Conservation (phyloP, 1,140 invertebrate species). For the Leptonema lineaticorne region DNA sequence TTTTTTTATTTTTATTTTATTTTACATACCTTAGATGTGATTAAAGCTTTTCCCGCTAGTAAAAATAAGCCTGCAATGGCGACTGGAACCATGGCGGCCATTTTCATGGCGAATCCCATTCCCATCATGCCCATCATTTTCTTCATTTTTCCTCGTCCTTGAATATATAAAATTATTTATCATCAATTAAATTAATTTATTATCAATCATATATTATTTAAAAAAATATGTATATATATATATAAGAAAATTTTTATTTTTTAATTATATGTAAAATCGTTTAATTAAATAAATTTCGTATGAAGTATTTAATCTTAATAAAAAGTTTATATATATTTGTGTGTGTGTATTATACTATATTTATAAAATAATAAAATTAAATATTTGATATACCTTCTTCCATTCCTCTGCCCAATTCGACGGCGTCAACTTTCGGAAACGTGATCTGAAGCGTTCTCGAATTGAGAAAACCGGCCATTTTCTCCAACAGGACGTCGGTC, state of each 20-base stretch:
- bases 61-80: conserved; percentile 74
- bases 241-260: neutral
- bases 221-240: too few species aligned
- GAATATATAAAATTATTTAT: conserved; percentile 42
- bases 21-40: conserved; percentile 64
- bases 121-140: conserved; percentile 83
- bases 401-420: conserved; percentile 66
- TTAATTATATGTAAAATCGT: neutral
- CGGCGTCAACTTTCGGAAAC: conserved; percentile 67
- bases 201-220: neutral
- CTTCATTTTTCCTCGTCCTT: conserved; percentile 75
- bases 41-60: conserved; percentile 74
- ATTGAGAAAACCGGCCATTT: conserved; percentile 68
- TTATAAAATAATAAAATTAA: neutral
- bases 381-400: conserved; percentile 66
- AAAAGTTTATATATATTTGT: conserved; percentile 1
- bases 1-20: neutral
- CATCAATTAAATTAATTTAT: neutral
- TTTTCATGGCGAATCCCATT: conserved; percentile 75
- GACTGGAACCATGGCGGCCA: conserved; percentile 70
- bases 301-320: neutral
- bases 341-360: neutral
- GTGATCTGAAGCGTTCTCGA: conserved; percentile 73
- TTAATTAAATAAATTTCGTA: conserved; percentile 8
- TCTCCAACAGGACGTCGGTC: conserved; percentile 68